These are phyloP conservation scores for Clivina fossor DNA, from an alignment of 2,888 invertebrate species.

Conservation along the genomic window DNA sequence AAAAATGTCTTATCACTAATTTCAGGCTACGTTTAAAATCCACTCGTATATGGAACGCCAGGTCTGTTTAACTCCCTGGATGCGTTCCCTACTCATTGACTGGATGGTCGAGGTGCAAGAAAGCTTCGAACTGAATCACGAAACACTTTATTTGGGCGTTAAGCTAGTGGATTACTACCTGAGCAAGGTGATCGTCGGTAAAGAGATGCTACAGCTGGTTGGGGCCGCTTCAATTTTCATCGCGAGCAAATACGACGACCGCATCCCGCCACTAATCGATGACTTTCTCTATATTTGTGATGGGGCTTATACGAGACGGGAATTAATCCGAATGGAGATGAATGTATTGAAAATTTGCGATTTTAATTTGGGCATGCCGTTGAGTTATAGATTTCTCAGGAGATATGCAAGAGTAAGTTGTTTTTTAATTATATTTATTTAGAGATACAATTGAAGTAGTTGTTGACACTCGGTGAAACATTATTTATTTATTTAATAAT, in stretches of 20 bases:
- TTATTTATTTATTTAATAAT: too few species aligned
- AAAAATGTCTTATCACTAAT: constrained; percentile 51
- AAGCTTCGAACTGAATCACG: constrained; percentile 96
- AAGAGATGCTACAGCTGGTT: constrained; percentile 85
- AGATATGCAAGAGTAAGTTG: constrained; percentile 86
- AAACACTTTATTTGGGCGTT: constrained; percentile 94
- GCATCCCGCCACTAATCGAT: constrained; percentile 89
- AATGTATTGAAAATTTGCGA: constrained; percentile 78
- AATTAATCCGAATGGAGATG: constrained; percentile 89
- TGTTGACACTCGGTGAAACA: too few species aligned
- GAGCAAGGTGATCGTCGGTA: constrained; percentile 67
- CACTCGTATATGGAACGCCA: constrained; percentile 82
- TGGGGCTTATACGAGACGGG: constrained; percentile 83
- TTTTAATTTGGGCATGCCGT: constrained; percentile 93
- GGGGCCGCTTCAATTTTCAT: constrained; percentile 92
- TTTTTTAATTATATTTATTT: background rate
- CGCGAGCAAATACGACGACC: constrained; percentile 95
- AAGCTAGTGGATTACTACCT: constrained; percentile 93
- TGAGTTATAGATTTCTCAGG: constrained; percentile 94
- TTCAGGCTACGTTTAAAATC: constrained; percentile 68
- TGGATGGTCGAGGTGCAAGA: constrained; percentile 99
- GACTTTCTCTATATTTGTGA: constrained; percentile 98
- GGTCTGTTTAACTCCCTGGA: constrained; percentile 76
- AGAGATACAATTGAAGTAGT: background rate
- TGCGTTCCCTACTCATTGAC: constrained; percentile 92